Evolutionary conservation across 2,888 invertebrate genomes (phyloP).

Genomic region (Cantharis rustica): DNA sequence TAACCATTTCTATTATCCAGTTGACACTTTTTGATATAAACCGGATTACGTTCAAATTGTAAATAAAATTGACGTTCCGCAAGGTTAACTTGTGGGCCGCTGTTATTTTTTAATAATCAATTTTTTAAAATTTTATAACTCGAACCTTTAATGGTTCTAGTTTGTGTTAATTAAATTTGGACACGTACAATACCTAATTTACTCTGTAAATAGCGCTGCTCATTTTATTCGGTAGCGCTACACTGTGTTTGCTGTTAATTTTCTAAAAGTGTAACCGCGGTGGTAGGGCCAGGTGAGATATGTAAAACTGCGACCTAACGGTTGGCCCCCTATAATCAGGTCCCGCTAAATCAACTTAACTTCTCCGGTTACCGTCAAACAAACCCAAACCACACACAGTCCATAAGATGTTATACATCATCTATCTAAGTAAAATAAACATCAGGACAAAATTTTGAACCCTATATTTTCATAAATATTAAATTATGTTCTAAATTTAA

Average conservation of each 20-base stretch:
- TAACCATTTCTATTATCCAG: background rate
- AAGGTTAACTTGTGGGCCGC: background rate
- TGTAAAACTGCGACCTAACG: slow-evolving; percentile 33
- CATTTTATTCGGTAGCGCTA: background rate
- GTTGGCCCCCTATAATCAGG: slow-evolving; percentile 27
- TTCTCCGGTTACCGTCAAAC: slow-evolving; percentile 38
- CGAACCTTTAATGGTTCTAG: background rate
- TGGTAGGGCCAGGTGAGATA: slow-evolving; percentile 38
- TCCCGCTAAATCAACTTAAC: slow-evolving; percentile 32
- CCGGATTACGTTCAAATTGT: background rate
- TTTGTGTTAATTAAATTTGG: background rate
- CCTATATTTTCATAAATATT: background rate
- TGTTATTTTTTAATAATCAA: background rate
- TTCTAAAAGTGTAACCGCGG: slow-evolving; percentile 26
- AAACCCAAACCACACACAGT: slow-evolving; percentile 38
- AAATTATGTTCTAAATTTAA: background rate
- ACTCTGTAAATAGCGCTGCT: background rate
- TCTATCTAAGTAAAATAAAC: slow-evolving; percentile 1
- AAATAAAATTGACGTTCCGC: background rate
- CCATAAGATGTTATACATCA: slow-evolving; percentile 23
- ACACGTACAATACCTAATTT: background rate
- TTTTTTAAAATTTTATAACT: too few relatives aligned
- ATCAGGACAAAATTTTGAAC: background rate
- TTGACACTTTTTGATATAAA: background rate
- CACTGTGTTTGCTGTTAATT: slow-evolving; percentile 21